Evolutionary conservation across 2,797 vertebrate genomes (phyloP).

Genomic region (Sphenopsis melanotis): DNA sequence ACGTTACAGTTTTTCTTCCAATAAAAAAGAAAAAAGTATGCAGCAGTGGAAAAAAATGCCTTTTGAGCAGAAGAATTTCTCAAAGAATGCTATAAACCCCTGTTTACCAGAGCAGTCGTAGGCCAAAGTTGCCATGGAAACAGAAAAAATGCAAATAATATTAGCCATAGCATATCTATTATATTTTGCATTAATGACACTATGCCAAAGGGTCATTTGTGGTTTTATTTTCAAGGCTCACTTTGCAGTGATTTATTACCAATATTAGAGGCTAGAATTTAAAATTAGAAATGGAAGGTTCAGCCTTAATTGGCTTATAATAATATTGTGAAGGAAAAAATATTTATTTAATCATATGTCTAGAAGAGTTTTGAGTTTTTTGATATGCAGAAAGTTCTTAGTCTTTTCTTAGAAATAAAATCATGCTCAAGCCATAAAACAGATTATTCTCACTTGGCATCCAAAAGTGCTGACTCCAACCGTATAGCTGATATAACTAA

Average conservation of each 20-base stretch:
- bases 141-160: conserved; percentile 54
- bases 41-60: not conserved
- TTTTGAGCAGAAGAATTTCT: conserved; percentile 36
- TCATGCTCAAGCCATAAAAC: not conserved
- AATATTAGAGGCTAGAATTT: not conserved
- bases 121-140: conserved; percentile 52
- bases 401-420: not conserved
- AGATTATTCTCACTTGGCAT: not conserved
- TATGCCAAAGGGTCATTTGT: conserved; percentile 6
- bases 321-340: not conserved
- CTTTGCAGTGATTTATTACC: conserved; percentile 20
- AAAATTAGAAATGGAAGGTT: not conserved
- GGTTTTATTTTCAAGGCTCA: conserved; percentile 28
- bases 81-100: conserved; percentile 41
- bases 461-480: not conserved
- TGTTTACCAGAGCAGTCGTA: conserved; percentile 32
- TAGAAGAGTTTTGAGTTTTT: not conserved
- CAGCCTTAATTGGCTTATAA: not conserved
- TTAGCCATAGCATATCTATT: conserved; percentile 42
- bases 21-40: not conserved
- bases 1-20: not conserved
- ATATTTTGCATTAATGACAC: conserved; percentile 6
- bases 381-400: not conserved
- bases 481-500: not conserved
- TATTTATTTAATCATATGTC: not conserved